A percentile compares a stretch with the other conserved stretches of the same genome.
Evolutionary conservation across 2,888 invertebrate species (phyloP).

Genomic region (Pammene fasciana): DNA sequence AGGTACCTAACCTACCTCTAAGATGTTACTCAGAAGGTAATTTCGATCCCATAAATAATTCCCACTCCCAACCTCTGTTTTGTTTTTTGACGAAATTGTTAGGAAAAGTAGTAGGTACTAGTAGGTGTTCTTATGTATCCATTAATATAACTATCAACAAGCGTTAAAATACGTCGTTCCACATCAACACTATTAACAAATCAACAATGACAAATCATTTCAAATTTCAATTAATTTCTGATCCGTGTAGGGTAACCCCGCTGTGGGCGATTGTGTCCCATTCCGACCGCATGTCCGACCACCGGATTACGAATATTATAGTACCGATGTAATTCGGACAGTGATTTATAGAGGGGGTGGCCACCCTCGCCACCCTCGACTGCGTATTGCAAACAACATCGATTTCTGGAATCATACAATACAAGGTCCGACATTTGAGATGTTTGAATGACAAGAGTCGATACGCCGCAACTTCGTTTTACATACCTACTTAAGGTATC

Average conservation of each 20-base stretch:
- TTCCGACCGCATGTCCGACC: slow-evolving; percentile 64
- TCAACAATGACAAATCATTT: slow-evolving; percentile 59
- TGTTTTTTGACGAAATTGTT: no score
- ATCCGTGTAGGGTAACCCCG: slow-evolving; percentile 62
- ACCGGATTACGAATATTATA: slow-evolving; percentile 76
- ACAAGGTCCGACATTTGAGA: slow-evolving; percentile 59
- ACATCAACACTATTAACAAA: slow-evolving; percentile 52
- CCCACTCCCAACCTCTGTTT: no score
- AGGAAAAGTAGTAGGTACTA: neutral
- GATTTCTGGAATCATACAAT: slow-evolving; percentile 77
- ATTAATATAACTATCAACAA: slow-evolving; percentile 20
- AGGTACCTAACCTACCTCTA: no score
- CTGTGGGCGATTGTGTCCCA: slow-evolving; percentile 53
- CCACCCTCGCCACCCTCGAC: slow-evolving; percentile 73
- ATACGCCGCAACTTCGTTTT: slow-evolving; percentile 44
- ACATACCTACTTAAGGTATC: neutral
- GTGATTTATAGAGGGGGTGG: slow-evolving; percentile 82
- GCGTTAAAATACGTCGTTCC: slow-evolving; percentile 31
- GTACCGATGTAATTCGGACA: slow-evolving; percentile 81
- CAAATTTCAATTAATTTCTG: slow-evolving; percentile 69
- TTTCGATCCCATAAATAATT: no score
- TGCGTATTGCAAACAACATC: slow-evolving; percentile 75
- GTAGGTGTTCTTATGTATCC: neutral
- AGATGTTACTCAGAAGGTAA: no score
- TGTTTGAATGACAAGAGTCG: slow-evolving; percentile 50